These are phyloP conservation scores for Cheilosia vulpina DNA, from an alignment of 2,888 invertebrate genomes.

Conservation along the genomic window DNA sequence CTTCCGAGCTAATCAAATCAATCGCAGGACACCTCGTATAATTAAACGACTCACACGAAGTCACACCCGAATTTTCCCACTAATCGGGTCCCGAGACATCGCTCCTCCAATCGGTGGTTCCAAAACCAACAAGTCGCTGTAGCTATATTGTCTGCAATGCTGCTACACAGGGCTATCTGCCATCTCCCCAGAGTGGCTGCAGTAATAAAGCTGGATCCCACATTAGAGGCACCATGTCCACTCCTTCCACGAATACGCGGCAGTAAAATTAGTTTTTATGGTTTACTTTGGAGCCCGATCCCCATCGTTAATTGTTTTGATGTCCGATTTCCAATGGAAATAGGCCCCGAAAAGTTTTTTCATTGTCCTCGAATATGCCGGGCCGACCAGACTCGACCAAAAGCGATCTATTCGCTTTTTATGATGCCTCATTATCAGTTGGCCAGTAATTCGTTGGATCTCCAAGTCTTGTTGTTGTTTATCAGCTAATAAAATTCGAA, in stretches of 20 bases:
- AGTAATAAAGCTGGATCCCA: slow-evolving; percentile 51
- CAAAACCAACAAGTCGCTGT: slow-evolving; percentile 42
- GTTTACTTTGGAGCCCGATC: slow-evolving; percentile 50
- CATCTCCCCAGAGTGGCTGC: slow-evolving; percentile 53
- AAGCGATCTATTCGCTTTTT: slow-evolving; percentile 61
- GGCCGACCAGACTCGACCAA: not conserved
- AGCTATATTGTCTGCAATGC: slow-evolving; percentile 36
- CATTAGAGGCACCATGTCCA: slow-evolving; percentile 45
- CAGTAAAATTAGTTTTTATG: slow-evolving; percentile 64
- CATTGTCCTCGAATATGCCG: slow-evolving; percentile 18
- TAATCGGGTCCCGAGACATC: slow-evolving; percentile 40
- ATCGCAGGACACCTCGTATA: not conserved
- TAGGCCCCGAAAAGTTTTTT: slow-evolving; percentile 12
- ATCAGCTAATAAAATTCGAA: slow-evolving; percentile 62
- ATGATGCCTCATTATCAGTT: slow-evolving; percentile 66
- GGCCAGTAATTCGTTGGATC: slow-evolving; percentile 59
- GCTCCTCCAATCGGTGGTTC: slow-evolving; percentile 18
- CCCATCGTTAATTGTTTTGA: slow-evolving; percentile 49
- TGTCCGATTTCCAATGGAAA: slow-evolving; percentile 51
- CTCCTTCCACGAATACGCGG: slow-evolving; percentile 40
- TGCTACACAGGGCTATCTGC: slow-evolving; percentile 33
- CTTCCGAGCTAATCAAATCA: slow-evolving; percentile 2
- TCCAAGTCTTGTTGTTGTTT: slow-evolving; percentile 46
- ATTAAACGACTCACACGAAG: slow-evolving; percentile 31
- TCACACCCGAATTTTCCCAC: slow-evolving; percentile 33